Percentiles rank a stretch among this genome's conserved stretches.
Evolutionary conservation across 2,888 invertebrate species (phyloP).

Genomic region (Zygogramma bicolorata): DNA sequence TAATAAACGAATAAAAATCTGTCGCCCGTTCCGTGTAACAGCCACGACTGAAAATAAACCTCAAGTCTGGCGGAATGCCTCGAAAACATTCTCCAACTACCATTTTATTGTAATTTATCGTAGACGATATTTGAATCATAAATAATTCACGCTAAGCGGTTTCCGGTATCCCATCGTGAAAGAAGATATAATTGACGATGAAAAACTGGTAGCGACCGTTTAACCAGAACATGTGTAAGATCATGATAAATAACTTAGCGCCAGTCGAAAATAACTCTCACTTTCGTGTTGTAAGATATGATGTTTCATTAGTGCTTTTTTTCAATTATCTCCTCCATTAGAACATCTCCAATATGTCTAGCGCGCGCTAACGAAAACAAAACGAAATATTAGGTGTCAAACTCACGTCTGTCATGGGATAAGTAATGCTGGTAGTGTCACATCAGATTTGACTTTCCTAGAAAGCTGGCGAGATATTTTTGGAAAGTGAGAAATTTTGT

Average conservation of each 20-base stretch:
- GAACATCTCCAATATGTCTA: constrained; percentile 20
- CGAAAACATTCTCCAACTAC: neutral
- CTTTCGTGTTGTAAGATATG: constrained; percentile 12
- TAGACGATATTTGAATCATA: constrained; percentile 22
- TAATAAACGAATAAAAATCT: no score
- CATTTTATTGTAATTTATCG: constrained; percentile 6
- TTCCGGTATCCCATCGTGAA: constrained; percentile 24
- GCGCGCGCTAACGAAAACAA: constrained; percentile 20
- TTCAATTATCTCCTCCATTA: constrained; percentile 21
- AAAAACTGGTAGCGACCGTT: constrained; percentile 31
- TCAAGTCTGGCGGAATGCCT: neutral
- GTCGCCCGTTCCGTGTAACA: no score
- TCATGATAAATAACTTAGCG: constrained; percentile 52
- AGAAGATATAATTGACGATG: constrained; percentile 8
- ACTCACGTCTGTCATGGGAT: constrained; percentile 35
- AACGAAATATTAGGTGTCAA: constrained; percentile 37
- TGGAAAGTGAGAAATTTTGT: neutral
- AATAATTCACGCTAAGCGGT: constrained; percentile 33
- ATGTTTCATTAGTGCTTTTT: constrained; percentile 17
- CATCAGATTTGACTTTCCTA: neutral
- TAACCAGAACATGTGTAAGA: constrained; percentile 47
- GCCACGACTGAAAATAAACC: neutral
- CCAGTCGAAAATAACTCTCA: constrained; percentile 42
- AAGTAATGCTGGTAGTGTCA: constrained; percentile 23
- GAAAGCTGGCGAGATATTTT: neutral